Conservation (phyloP, 2,113 vertebrate genomes). For the Ptilonorhynchus violaceus region DNA sequence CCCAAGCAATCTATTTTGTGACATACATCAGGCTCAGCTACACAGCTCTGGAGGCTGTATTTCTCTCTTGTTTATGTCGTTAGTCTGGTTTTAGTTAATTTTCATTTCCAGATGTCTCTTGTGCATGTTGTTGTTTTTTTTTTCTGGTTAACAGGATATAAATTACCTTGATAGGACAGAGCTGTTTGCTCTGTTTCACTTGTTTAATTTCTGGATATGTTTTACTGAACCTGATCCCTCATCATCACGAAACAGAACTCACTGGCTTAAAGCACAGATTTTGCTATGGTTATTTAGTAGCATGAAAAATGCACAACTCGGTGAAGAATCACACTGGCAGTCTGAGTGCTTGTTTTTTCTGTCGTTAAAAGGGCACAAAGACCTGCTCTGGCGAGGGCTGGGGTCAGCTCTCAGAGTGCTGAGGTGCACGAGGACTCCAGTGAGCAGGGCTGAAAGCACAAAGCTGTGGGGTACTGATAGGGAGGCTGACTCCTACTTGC, state of each 20-base stretch:
- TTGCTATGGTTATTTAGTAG: neutral
- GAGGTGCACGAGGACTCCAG: neutral
- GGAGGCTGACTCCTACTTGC: neutral
- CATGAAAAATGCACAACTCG: neutral
- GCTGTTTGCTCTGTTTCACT: neutral
- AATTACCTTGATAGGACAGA: slow-evolving; percentile 8
- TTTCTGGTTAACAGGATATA: slow-evolving; percentile 2
- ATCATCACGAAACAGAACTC: neutral
- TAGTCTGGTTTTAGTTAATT: slow-evolving; percentile 49
- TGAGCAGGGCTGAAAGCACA: neutral
- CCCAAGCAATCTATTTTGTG: neutral
- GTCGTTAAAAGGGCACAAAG: neutral
- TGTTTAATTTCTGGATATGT: neutral
- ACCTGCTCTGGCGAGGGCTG: neutral
- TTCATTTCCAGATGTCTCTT: slow-evolving; percentile 44
- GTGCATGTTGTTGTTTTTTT: neutral
- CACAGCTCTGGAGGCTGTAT: neutral
- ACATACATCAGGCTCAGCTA: neutral
- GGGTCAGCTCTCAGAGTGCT: neutral
- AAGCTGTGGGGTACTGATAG: neutral
- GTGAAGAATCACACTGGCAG: neutral
- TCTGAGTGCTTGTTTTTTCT: neutral
- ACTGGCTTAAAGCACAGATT: neutral
- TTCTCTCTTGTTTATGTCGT: slow-evolving; percentile 1
- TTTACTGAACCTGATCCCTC: neutral